Base-by-base conservation (phyloP, 64 coral and sea anemone genomes). In the Pocillopora damicornis region DNA sequence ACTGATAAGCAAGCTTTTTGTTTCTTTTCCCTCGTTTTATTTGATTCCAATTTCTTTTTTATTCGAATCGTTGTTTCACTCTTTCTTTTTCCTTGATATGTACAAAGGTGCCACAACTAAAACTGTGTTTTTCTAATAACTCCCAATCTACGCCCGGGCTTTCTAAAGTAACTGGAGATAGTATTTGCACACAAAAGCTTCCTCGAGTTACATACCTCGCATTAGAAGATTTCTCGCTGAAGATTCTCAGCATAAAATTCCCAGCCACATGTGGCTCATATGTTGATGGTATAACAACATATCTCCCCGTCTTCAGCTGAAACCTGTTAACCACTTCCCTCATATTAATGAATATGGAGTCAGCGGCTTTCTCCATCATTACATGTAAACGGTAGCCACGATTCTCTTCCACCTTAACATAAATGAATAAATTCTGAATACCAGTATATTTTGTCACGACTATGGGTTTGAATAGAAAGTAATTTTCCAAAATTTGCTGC, bases 361-460 rank as follows among this genome's bases (percentile, higher is more conserved):
- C 89, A 15, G 78, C 89, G 35, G 93, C 93, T 58, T 91, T 95
- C 59, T 88, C 57, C 59, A 82, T 65, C 84, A 88, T 91, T 15
- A 74, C 17, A 71, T 95, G 90, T 5, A 92, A 13, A 36, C 94
- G 90, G 75, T 95, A 95, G 7, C 62, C 60, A 15, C 94, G 94
- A 88, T 95, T 95, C 66, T 92, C 94, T 76, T 95, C 94, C 8
- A 95, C 94, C 94, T 95, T 61, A 62, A 81, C 11, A n/a, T 11
- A 72, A 45, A 51, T 35, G 25, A 61, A 64, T 9, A 30, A 0
- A 10, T 35, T 14, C 69, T 7, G 42, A 79, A 15, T 63, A 22
- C 57, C 51, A 14, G 13, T 58, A 45, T 1, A 9, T 23, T 80
- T 9, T 60, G 9, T 4, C 34, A n/a, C 14, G 51, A 23, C 22